phyloP scores from a whole-genome alignment of 2,888 invertebrate species.

The Melanophora roralis region DNA sequence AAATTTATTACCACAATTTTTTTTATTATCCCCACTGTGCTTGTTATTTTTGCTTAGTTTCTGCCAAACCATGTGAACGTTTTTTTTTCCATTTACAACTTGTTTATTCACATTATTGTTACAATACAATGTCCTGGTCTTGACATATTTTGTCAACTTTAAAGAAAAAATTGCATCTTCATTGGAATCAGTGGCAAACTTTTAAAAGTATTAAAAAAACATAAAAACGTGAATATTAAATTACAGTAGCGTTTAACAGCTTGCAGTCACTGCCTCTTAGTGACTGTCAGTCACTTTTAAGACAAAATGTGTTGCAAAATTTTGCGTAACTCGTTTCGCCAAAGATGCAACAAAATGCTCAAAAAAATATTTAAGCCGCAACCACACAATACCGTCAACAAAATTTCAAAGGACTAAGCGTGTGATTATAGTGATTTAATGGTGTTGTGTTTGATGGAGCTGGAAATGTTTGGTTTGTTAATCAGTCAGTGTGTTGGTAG shows the following conservation, averaged over 20 bases:
- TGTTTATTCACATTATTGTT: neutral
- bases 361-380: constrained; percentile 25
- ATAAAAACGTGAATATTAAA: constrained; percentile 34
- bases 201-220: neutral
- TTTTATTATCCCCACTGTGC: no score
- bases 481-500: neutral
- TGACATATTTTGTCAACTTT: constrained; percentile 51
- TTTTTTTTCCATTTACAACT: neutral
- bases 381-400: neutral
- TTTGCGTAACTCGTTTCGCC: constrained; percentile 47
- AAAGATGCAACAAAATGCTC: constrained; percentile 11
- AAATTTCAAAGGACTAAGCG: constrained; percentile 7
- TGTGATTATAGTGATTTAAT: constrained; percentile 59
- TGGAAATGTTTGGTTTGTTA: constrained; percentile 13
- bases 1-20: no score
- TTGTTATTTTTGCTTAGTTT: no score
- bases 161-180: neutral
- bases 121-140: constrained; percentile 4
- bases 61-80: neutral
- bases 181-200: neutral
- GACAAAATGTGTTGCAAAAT: neutral
- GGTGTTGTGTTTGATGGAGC: constrained; percentile 44
- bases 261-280: constrained; percentile 31
- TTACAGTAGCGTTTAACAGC: constrained; percentile 54
- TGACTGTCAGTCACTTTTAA: neutral